These are phyloP conservation scores for Eutrigla gurnardus DNA, from an alignment of 2,797 vertebrate genomes.

Conservation along the genomic window DNA sequence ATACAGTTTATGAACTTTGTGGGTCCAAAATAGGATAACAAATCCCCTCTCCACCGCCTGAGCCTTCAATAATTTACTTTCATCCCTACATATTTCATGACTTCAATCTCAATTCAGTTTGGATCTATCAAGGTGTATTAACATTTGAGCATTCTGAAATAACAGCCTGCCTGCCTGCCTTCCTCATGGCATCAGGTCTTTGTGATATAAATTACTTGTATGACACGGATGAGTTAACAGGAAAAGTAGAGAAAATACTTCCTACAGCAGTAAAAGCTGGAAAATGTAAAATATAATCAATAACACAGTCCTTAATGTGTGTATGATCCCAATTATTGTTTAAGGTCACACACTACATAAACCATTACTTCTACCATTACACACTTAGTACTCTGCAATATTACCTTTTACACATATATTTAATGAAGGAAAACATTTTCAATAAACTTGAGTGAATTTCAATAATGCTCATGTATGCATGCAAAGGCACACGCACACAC, in stretches of 20 bases:
- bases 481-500: slow-evolving; percentile 1
- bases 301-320: background rate
- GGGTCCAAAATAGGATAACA: slow-evolving; percentile 34
- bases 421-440: slow-evolving; percentile 46
- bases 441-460: slow-evolving; percentile 54
- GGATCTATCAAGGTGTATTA: slow-evolving; percentile 58
- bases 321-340: background rate
- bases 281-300: background rate
- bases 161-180: background rate
- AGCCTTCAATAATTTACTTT: slow-evolving; percentile 67
- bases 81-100: slow-evolving; percentile 58
- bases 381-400: background rate
- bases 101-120: slow-evolving; percentile 53
- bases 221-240: background rate
- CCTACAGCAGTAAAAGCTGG: background rate
- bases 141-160: slow-evolving; percentile 25
- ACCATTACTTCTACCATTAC: background rate
- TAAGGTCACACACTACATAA: slow-evolving; percentile 9
- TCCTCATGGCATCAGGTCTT: background rate
- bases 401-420: slow-evolving; percentile 13
- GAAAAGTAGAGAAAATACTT: background rate
- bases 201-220: background rate
- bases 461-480: slow-evolving; percentile 18
- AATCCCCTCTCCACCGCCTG: slow-evolving; percentile 25
- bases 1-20: slow-evolving; percentile 12